Evolutionary conservation across 2,113 vertebrate genomes (phyloP).

Genomic region (Lamprotornis superbus): DNA sequence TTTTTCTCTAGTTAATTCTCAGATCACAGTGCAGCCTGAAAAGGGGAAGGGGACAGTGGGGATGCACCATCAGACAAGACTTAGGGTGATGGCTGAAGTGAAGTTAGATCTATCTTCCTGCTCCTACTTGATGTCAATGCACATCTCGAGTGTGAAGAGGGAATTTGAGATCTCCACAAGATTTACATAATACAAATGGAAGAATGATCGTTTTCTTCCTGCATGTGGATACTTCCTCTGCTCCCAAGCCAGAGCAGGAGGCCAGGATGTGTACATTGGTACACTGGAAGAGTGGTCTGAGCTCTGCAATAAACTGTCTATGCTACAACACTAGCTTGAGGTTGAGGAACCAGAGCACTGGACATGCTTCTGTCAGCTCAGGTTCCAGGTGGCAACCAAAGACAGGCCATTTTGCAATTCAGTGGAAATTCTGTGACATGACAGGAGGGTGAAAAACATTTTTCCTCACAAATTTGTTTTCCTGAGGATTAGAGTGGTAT

Average conservation of each 20-base stretch:
- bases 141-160: rapidly evolving
- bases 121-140: background rate
- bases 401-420: background rate
- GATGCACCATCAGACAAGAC: background rate
- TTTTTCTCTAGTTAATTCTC: background rate
- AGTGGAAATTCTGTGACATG: background rate
- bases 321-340: background rate
- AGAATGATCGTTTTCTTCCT: background rate
- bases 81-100: background rate
- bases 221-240: background rate
- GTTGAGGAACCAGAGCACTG: background rate
- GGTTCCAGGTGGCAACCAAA: background rate
- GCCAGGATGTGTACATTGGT: background rate
- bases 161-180: background rate
- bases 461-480: background rate
- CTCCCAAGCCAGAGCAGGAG: background rate
- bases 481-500: background rate
- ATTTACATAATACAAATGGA: background rate
- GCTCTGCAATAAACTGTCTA: background rate
- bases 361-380: background rate
- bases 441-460: background rate
- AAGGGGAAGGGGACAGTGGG: no score
- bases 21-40: background rate
- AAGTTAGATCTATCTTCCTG: background rate
- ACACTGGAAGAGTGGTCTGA: background rate